Evolutionary conservation across 2,797 vertebrate species (phyloP), one percentile per base, ranked within the genome.

Genomic region (Epinephelus coioides): DNA sequence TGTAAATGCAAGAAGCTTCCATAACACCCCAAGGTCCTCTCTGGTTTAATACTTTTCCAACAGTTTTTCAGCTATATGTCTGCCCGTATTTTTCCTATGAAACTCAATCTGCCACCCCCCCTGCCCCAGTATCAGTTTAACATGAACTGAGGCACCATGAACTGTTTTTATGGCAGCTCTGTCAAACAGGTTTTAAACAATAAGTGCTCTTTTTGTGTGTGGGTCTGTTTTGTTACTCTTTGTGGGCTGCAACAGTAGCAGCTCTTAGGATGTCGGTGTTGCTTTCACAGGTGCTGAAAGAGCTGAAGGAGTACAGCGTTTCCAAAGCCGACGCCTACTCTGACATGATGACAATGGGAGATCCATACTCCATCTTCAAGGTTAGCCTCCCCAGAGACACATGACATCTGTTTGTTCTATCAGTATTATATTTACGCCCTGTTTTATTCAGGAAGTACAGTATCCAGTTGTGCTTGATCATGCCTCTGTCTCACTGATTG

Each of bases 321-420:
- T 70, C 82, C 6, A 13, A 2, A 17, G 19, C 3, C 12, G n/a
- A 73, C 4, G 2, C 21, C 51, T 13, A 38, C 49, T 1, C 30
- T 5, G 55, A 61, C 2, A 9, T 0, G 19, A 3, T 56, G 44
- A 56, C 2, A 53, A 85, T 75, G 66, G 90, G 85, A 72, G 87
- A 92, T 73, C 85, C 92, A 0, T 75, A 77, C 71, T 90, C 93
- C 0, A n/a, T 93, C 49, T 95, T 95, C 62, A 79, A 56, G 93
- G 95, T 96, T 2, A 82, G 61, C 38, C 15, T 56, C 44, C 34
- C 27, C 23, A n/a, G 63, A 60, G 30, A 81, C 38, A n/a, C 34
- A n/a, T 46, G 18, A 34, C 34, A 34, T 27, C 14, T 19, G 6
- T 47, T 30, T 30, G 11, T 38, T 62, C 8, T 14, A 9, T 38